Evolutionary conservation across 2,888 invertebrate species (phyloP), one percentile per base, ranked within the genome.

Genomic region (Eudasyphora cyanicolor): DNA sequence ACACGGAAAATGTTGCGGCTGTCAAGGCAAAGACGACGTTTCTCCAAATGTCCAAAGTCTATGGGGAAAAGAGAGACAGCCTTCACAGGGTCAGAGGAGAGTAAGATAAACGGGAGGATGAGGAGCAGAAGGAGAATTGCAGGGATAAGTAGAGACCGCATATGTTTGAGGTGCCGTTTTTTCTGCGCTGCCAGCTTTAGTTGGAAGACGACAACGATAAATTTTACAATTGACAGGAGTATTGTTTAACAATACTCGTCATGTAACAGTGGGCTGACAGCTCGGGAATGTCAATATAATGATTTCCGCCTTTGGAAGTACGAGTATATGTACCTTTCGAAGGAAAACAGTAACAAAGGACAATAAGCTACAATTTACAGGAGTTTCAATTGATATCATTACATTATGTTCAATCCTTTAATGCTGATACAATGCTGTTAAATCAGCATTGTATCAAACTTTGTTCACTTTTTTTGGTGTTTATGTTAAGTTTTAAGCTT

Each of bases 221-320:
- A 83, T 83, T 80, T 74, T 62, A 74, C 54, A 70, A 77, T 74
- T 83, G 79, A 80, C 79, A 83, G 70, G 70, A 67, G 76, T 70
- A 62, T 79, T 83, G 83, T 80, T 80, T 80, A 35, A 77, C 24
- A n/a, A 29, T 74, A 76, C 74, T n/a, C n/a, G n/a, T n/a, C n/a
- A n/a, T n/a, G n/a, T n/a, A 10, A 70, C 67, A 67, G 67, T 42
- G 24, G 67, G 12, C 10, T 12, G 6, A 17, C 17, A 19, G 19
- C 32, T 6, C 8, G 32, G 5, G 8, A 32, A 32, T 32, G 32
- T n/a, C n/a, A n/a, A n/a, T n/a, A n/a, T n/a, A n/a, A n/a, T n/a
- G n/a, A n/a, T n/a, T n/a, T n/a, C n/a, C n/a, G n/a, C n/a, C n/a
- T n/a, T n/a, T n/a, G n/a, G n/a, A n/a, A n/a, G n/a, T n/a, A n/a